Percentiles rank a stretch among this genome's conserved stretches.
Evolutionary conservation across 2,113 vertebrate genomes (phyloP).

Genomic region (Ochotona curzoniae): DNA sequence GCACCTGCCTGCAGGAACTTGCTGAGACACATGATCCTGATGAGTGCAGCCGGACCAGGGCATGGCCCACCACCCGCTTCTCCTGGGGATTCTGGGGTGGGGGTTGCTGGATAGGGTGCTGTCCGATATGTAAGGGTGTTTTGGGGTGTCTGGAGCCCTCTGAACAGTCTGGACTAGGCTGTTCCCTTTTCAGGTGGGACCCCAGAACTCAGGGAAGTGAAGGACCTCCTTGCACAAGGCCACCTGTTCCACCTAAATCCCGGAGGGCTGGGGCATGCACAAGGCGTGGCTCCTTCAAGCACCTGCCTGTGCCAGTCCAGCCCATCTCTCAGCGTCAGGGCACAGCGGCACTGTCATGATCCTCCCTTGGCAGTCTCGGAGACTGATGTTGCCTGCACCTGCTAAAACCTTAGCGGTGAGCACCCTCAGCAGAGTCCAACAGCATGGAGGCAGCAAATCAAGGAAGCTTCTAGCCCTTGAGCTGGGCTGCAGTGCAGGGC

Average conservation of each 20-base stretch:
- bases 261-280: background rate
- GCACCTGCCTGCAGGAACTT: background rate
- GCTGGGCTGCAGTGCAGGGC: too few relatives aligned
- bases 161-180: background rate
- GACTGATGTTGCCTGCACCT: background rate
- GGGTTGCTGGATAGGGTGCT: background rate
- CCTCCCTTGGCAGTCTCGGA: background rate
- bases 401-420: background rate
- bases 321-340: too few relatives aligned
- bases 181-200: background rate
- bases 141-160: too few relatives aligned
- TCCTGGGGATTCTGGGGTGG: background rate
- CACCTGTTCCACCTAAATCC: background rate
- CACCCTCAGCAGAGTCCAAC: too few relatives aligned
- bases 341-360: too few relatives aligned
- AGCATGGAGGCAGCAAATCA: too few relatives aligned
- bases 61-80: too few relatives aligned
- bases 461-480: too few relatives aligned
- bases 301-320: too few relatives aligned
- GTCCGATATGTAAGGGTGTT: too few relatives aligned
- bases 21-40: rapidly evolving
- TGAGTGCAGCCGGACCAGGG: too few relatives aligned
- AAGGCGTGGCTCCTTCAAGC: too few relatives aligned
- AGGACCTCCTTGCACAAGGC: background rate
- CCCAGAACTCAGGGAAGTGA: background rate